Percentiles rank a stretch among this genome's conserved stretches.
Evolutionary conservation across 1,140 invertebrate genomes (phyloP).

Genomic region (Zaprionus ghesquierei): DNA sequence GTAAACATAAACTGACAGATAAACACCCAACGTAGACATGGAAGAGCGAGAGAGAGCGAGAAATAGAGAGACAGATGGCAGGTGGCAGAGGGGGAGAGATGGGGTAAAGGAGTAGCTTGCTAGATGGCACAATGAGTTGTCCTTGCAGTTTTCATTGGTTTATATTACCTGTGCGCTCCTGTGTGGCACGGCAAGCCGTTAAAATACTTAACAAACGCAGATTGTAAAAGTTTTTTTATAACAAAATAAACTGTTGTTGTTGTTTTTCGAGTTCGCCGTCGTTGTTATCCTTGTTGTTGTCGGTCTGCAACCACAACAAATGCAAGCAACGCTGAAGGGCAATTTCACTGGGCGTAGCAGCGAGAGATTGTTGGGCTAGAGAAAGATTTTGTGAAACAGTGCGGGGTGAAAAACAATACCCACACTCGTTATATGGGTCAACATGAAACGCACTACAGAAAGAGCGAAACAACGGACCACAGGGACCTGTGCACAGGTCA

Average conservation of each 20-base stretch:
- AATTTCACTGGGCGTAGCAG: constrained; percentile 33
- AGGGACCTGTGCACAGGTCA: constrained; percentile 11
- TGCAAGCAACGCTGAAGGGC: constrained; percentile 58
- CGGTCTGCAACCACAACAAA: constrained; percentile 55
- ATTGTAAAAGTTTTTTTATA: constrained; percentile 78
- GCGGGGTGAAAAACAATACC: neutral
- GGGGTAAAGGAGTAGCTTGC: neutral
- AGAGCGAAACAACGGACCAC: constrained; percentile 18
- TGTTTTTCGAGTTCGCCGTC: constrained; percentile 39
- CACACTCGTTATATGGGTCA: constrained; percentile 69
- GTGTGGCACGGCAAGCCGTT: constrained; percentile 49
- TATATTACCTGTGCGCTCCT: constrained; percentile 43
- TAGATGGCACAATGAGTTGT: constrained; percentile 52
- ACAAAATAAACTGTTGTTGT: constrained; percentile 69
- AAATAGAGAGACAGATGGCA: neutral
- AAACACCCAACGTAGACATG: constrained; percentile 65
- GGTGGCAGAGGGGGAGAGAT: neutral
- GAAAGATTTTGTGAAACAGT: neutral
- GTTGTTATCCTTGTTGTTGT: constrained; percentile 29
- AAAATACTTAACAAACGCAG: constrained; percentile 81
- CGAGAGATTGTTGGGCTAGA: neutral
- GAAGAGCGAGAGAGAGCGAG: neutral
- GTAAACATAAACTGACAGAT: constrained; percentile 80
- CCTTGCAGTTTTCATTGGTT: constrained; percentile 75
- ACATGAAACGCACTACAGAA: constrained; percentile 55